Conservation (phyloP, 2,113 vertebrate genomes). For the Cryptomyrus ogoouensis region DNA sequence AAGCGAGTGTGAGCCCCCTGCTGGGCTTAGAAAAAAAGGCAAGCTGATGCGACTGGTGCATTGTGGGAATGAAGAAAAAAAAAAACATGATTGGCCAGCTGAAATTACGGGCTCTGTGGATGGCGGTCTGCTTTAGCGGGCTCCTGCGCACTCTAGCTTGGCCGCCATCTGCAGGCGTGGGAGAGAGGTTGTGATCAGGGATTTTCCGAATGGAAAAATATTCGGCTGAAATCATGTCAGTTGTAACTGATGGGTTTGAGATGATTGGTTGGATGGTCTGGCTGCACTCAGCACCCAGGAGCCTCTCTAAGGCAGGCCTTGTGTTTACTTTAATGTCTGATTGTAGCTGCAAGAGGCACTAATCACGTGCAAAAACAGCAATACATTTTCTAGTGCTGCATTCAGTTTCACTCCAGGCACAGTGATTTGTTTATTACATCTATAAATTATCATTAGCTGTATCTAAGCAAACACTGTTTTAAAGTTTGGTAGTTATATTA, state of each 20-base stretch:
- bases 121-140: not conserved
- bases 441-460: not conserved
- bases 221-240: not conserved
- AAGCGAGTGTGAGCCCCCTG: conserved; percentile 58
- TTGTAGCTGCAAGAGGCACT: not conserved
- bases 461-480: not conserved
- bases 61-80: conserved; percentile 26
- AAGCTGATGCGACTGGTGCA: conserved; percentile 48
- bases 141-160: not conserved
- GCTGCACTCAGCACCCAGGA: not conserved
- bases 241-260: not conserved
- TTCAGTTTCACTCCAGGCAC: not conserved
- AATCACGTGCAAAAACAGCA: not conserved
- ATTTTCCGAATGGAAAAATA: not conserved
- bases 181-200: not conserved
- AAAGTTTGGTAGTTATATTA: not conserved
- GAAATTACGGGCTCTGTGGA: not conserved
- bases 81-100: not conserved
- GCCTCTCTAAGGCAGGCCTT: not conserved
- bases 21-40: conserved; percentile 63
- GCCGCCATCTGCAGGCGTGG: not conserved
- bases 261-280: not conserved
- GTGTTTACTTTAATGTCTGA: not conserved
- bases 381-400: not conserved
- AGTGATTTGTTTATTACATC: not conserved